phyloP scores from a whole-genome alignment of 2,113 vertebrate genomes.

The Neomonachus schauinslandi region DNA sequence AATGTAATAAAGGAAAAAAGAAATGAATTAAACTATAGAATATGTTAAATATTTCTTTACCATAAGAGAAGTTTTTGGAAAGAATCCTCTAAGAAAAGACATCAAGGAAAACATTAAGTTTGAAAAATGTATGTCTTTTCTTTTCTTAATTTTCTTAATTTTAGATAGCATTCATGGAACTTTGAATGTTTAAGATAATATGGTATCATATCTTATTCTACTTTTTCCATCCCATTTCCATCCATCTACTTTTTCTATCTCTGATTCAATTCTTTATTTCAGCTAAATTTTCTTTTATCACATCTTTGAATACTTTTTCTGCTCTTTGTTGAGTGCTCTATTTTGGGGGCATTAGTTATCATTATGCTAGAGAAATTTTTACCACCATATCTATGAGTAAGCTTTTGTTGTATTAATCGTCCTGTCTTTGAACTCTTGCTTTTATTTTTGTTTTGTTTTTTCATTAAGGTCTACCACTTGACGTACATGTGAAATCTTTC shows the following conservation, averaged over 20 bases:
- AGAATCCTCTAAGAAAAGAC: not conserved
- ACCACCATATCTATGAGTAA: not conserved
- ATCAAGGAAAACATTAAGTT: not conserved
- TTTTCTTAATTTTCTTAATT: not conserved
- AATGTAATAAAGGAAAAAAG: not conserved
- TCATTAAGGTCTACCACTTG: not conserved
- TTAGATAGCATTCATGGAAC: not conserved
- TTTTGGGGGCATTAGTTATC: not conserved
- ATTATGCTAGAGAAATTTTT: not conserved
- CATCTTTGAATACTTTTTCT: not conserved
- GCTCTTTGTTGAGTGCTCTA: not conserved
- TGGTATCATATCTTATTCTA: not conserved
- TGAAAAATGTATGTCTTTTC: not conserved
- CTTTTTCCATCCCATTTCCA: not conserved
- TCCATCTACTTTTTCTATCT: not conserved
- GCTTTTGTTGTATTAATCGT: not conserved
- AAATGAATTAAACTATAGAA: not conserved
- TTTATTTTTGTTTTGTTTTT: not conserved
- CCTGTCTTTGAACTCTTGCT: not conserved
- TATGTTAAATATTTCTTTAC: not conserved
- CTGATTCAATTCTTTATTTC: constrained; percentile 3
- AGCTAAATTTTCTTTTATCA: not conserved
- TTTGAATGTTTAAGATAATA: not conserved
- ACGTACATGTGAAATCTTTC: not conserved
- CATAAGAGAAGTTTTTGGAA: not conserved